Evolutionary conservation across 2,113 vertebrate species (phyloP).

Genomic region (Danionella cerebrum): DNA sequence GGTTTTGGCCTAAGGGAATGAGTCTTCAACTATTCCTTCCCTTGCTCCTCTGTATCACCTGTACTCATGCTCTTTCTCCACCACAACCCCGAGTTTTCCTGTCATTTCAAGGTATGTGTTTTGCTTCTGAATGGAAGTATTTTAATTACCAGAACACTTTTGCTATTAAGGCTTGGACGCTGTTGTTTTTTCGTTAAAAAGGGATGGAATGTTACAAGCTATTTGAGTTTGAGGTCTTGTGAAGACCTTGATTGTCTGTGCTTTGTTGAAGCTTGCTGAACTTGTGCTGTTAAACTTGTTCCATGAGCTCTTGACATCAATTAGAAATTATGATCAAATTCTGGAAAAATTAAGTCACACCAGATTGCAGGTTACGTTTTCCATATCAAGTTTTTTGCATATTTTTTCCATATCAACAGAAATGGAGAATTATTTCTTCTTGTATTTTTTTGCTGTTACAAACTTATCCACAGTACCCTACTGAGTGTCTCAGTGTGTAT

Average conservation of each 20-base stretch:
- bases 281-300: neutral
- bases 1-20: constrained; percentile 42
- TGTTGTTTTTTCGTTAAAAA: too few relatives aligned
- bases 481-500: too few relatives aligned
- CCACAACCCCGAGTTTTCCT: constrained; percentile 64
- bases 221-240: too few relatives aligned
- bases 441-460: neutral
- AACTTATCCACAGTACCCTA: neutral
- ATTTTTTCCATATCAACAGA: too few relatives aligned
- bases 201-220: too few relatives aligned
- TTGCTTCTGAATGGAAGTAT: neutral
- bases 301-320: too few relatives aligned
- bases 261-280: too few relatives aligned
- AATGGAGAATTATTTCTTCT: too few relatives aligned
- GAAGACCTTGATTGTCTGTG: too few relatives aligned
- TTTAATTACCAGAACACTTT: neutral
- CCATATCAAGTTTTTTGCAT: too few relatives aligned
- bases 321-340: too few relatives aligned
- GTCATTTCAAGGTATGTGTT: constrained; percentile 58
- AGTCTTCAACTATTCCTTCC: constrained; percentile 29
- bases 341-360: neutral
- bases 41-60: constrained; percentile 42
- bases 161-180: too few relatives aligned
- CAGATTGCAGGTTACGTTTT: neutral
- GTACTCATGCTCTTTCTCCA: constrained; percentile 46